phyloP scores from a whole-genome alignment of 2,113 vertebrate species.

The Notarius lentiginosus region DNA sequence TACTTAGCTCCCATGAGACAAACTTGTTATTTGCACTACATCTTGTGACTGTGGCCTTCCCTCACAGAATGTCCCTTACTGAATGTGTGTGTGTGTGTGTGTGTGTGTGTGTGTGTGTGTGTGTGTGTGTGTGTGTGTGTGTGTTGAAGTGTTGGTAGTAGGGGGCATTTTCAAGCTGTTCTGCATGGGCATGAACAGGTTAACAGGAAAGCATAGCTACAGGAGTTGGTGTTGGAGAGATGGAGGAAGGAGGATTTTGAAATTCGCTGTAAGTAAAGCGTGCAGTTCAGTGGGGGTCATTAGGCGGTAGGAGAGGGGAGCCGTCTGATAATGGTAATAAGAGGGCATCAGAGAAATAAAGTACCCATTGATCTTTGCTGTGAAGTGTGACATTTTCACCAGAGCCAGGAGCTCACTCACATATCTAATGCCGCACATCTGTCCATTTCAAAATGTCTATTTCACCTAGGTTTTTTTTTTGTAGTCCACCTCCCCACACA shows the following conservation, averaged over 20 bases:
- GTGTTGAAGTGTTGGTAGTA: conserved; percentile 3
- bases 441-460: conserved; percentile 56
- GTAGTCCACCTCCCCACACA: conserved; percentile 26
- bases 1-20: conserved; percentile 34
- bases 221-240: not conserved
- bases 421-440: conserved; percentile 40
- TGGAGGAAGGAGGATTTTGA: conserved; percentile 7
- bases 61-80: conserved; percentile 31
- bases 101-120: not conserved
- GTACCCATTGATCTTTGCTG: conserved; percentile 94
- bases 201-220: not conserved
- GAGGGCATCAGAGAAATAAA: conserved; percentile 89
- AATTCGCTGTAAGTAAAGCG: conserved; percentile 12
- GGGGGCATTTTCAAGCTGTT: not conserved
- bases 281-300: conserved; percentile 68
- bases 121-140: not conserved
- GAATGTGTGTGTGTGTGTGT: conserved; percentile 23
- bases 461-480: conserved; percentile 57
- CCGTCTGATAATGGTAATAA: conserved; percentile 88
- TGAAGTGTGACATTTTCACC: conserved; percentile 97
- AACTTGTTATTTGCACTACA: conserved; percentile 45
- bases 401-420: conserved; percentile 74
- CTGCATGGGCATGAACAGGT: not conserved
- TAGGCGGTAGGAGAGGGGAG: conserved; percentile 87
- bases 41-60: conserved; percentile 40